phyloP scores from a whole-genome alignment of 2,888 invertebrate genomes.

The Cryptus viduatorius region DNA sequence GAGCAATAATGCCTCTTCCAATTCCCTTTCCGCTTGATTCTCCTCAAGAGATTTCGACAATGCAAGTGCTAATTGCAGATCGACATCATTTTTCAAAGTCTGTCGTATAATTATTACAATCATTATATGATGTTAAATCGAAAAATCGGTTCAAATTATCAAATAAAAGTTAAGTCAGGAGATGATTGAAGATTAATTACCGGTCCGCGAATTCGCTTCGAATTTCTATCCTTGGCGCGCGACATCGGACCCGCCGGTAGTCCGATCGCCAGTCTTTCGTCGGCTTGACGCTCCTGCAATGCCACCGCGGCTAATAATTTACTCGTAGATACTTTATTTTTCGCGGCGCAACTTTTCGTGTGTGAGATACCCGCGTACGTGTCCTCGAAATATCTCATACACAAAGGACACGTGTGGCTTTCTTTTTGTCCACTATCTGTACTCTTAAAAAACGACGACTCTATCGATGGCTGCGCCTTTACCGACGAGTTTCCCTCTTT shows the following conservation, averaged over 20 bases:
- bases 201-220: conserved; percentile 58
- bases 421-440: conserved; percentile 63
- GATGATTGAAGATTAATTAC: conserved; percentile 33
- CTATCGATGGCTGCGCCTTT: conserved; percentile 75
- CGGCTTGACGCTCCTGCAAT: conserved; percentile 83
- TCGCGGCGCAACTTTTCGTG: conserved; percentile 83
- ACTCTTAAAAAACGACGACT: conserved; percentile 80
- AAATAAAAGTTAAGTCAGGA: too few species aligned
- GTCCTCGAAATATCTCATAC: conserved; percentile 80
- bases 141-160: too few species aligned
- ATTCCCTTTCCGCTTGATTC: conserved; percentile 78
- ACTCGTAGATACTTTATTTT: conserved; percentile 82
- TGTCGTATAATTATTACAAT: conserved; percentile 47
- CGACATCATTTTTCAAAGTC: conserved; percentile 78
- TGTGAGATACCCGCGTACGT: conserved; percentile 75
- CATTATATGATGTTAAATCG: background rate
- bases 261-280: conserved; percentile 84
- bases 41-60: conserved; percentile 85
- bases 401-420: conserved; percentile 81
- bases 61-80: conserved; percentile 84
- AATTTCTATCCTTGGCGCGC: conserved; percentile 71
- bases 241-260: conserved; percentile 80
- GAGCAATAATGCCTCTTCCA: conserved; percentile 79
- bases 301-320: conserved; percentile 82
- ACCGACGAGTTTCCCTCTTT: conserved; percentile 15